Percentiles rank a stretch among this genome's conserved stretches.
These are phyloP conservation scores for Nycticryphes semicollaris DNA, from an alignment of 2,113 vertebrate species.

Conservation along the genomic window DNA sequence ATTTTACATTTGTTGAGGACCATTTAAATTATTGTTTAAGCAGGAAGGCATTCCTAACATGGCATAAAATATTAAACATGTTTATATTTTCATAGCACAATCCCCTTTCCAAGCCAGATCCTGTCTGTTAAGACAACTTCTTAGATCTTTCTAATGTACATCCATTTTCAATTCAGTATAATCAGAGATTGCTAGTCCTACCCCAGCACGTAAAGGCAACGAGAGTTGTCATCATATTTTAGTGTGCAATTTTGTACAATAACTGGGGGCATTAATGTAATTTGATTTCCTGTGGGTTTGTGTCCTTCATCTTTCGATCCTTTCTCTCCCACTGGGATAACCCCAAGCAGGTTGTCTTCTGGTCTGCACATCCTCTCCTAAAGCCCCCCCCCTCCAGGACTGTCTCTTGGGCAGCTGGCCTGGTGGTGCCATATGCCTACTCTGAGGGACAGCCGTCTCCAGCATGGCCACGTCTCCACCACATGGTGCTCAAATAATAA, in stretches of 20 bases:
- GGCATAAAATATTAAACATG: background rate
- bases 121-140: background rate
- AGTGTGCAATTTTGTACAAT: background rate
- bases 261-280: background rate
- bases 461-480: background rate
- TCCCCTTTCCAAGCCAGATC: background rate
- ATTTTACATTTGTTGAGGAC: background rate
- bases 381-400: background rate
- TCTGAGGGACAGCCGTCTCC: background rate
- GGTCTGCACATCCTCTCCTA: background rate
- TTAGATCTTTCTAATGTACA: background rate
- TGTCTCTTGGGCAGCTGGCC: background rate
- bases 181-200: background rate
- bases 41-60: background rate
- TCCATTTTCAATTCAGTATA: background rate
- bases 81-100: background rate
- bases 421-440: background rate
- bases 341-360: background rate
- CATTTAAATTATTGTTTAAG: background rate
- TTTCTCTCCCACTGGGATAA: background rate
- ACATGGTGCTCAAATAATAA: background rate
- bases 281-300: background rate
- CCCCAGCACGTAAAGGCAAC: rapidly evolving
- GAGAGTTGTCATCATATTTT: background rate
- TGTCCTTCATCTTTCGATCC: background rate